These are phyloP conservation scores for Ischnura elegans DNA, from an alignment of 2,888 invertebrate genomes.

Conservation along the genomic window DNA sequence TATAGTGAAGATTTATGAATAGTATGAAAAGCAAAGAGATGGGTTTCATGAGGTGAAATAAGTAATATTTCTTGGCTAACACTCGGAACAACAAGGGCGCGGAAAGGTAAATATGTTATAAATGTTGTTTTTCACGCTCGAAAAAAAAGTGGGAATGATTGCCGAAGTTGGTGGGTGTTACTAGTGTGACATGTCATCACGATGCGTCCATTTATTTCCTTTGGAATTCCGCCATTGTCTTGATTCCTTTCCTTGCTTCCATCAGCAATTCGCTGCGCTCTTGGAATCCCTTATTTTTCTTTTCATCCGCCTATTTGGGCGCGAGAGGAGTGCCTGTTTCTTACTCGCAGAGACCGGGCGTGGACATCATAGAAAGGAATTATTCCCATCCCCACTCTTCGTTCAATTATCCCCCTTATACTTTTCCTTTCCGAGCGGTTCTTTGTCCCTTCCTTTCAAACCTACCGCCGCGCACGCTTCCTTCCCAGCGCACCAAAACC, in stretches of 20 bases:
- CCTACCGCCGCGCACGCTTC: neutral
- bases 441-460: neutral
- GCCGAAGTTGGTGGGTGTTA: neutral
- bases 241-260: neutral
- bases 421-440: neutral
- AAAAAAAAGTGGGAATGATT: neutral
- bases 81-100: too few species aligned
- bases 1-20: too few species aligned
- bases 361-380: neutral
- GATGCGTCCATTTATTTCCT: neutral
- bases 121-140: neutral
- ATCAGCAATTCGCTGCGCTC: conserved; percentile 6
- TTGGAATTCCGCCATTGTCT: neutral
- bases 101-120: too few species aligned
- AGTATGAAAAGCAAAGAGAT: too few species aligned
- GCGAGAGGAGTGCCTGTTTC: neutral
- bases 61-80: too few species aligned
- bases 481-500: too few species aligned
- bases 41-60: too few species aligned
- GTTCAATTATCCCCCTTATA: neutral
- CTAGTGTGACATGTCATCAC: neutral
- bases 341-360: neutral
- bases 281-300: neutral
- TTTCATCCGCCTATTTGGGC: neutral
- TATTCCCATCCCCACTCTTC: neutral